These are phyloP conservation scores for Glaucidium brasilianum DNA, from an alignment of 2,113 vertebrate species.

Conservation along the genomic window DNA sequence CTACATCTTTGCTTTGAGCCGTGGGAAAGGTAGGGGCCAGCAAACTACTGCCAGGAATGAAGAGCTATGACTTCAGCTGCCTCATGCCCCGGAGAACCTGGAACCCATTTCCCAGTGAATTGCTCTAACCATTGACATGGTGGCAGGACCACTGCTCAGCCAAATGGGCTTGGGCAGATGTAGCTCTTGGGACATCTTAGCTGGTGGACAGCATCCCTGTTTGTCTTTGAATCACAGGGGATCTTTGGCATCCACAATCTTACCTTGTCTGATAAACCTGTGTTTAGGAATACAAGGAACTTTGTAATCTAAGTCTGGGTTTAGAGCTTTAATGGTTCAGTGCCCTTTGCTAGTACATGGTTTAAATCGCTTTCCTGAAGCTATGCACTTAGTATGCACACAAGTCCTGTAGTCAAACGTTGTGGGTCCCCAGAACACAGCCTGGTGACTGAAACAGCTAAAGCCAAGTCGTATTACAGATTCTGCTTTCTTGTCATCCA, in stretches of 20 bases:
- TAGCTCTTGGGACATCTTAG: neutral
- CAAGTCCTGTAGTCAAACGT: neutral
- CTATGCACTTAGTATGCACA: neutral
- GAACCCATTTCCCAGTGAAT: neutral
- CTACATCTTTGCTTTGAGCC: neutral
- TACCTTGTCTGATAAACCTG: neutral
- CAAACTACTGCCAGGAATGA: neutral
- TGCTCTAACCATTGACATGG: neutral
- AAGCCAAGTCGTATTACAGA: neutral
- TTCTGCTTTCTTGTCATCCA: neutral
- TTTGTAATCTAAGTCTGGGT: neutral
- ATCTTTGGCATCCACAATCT: neutral
- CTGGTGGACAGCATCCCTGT: neutral
- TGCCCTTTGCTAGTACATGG: neutral
- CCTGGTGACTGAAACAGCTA: neutral
- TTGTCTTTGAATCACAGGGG: rapidly evolving
- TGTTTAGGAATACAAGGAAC: neutral
- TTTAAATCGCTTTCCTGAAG: neutral
- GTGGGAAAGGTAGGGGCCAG: neutral
- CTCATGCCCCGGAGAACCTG: neutral
- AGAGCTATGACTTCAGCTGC: neutral
- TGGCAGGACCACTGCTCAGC: neutral
- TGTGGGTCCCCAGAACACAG: neutral
- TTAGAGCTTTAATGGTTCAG: neutral
- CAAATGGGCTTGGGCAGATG: neutral